These are phyloP conservation scores for Carcinoscorpius rotundicauda DNA, from an alignment of 1,140 invertebrate species.

Conservation along the genomic window DNA sequence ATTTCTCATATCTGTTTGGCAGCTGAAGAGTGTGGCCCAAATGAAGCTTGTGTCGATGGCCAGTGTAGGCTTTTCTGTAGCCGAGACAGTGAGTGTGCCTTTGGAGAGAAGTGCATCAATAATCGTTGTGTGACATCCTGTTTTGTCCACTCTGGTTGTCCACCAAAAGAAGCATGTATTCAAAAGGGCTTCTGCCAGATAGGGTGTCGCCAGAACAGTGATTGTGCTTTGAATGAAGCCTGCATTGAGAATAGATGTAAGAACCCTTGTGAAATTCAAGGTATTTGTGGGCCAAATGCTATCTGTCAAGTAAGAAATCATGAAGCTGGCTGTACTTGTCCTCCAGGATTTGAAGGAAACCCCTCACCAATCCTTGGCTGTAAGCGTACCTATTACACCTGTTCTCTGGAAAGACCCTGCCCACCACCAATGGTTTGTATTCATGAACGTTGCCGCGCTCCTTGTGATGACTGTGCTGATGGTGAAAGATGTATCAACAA, in stretches of 20 bases:
- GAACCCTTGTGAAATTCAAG: conserved; percentile 59
- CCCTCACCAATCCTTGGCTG: conserved; percentile 82
- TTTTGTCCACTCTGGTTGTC: conserved; percentile 62
- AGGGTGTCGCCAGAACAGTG: conserved; percentile 66
- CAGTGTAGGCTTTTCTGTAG: conserved; percentile 71
- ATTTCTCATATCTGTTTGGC: conserved; percentile 46
- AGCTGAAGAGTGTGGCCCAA: conserved; percentile 60
- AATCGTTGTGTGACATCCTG: conserved; percentile 56
- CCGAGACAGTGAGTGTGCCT: conserved; percentile 59
- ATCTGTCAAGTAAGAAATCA: conserved; percentile 53
- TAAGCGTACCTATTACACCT: conserved; percentile 54
- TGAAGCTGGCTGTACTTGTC: conserved; percentile 54
- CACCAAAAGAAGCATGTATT: conserved; percentile 57
- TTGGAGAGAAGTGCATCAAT: conserved; percentile 60
- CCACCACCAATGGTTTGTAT: conserved; percentile 23
- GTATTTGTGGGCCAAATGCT: conserved; percentile 71
- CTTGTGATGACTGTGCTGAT: conserved; percentile 24
- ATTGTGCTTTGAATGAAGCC: conserved; percentile 57
- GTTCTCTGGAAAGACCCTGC: conserved; percentile 26
- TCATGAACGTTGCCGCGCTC: conserved; percentile 22
- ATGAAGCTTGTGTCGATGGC: conserved; percentile 60
- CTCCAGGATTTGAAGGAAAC: conserved; percentile 65
- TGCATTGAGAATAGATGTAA: conserved; percentile 72
- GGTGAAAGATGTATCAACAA: conserved; percentile 24
- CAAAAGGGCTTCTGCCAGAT: conserved; percentile 58